These are phyloP conservation scores for Chelonoidis abingdonii DNA, from an alignment of 2,113 vertebrate genomes.

Conservation along the genomic window DNA sequence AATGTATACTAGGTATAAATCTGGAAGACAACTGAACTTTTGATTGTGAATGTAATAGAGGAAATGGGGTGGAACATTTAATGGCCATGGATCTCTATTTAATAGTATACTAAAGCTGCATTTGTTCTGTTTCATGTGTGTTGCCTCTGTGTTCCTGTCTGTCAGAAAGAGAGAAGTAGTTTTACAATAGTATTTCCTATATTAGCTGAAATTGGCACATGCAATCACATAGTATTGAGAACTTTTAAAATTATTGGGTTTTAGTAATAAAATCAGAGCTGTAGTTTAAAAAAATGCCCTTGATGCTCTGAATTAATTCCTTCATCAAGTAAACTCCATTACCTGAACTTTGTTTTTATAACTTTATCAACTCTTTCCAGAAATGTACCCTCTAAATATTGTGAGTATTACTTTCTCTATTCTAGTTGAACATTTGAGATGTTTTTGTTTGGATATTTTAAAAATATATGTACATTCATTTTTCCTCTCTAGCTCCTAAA, in stretches of 20 bases:
- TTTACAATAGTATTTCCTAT: conserved; percentile 25
- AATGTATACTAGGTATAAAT: conserved; percentile 4
- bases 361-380: conserved; percentile 19
- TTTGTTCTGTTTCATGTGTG: conserved; percentile 1
- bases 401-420: neutral
- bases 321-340: conserved; percentile 43
- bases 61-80: conserved; percentile 26
- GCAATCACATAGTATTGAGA: conserved; percentile 23
- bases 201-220: conserved; percentile 29
- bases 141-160: conserved; percentile 39
- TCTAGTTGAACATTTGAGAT: conserved; percentile 10
- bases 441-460: neutral
- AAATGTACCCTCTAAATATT: conserved; percentile 34
- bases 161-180: conserved; percentile 11
- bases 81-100: conserved; percentile 35
- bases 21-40: conserved; percentile 1
- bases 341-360: conserved; percentile 13
- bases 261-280: conserved; percentile 10
- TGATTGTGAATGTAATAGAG: conserved; percentile 41
- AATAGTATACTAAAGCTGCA: conserved; percentile 3
- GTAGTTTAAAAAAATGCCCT: conserved; percentile 5
- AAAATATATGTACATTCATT: conserved; percentile 57
- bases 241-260: conserved; percentile 34
- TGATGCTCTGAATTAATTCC: conserved; percentile 29
- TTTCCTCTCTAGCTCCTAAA: conserved; percentile 50